A percentile compares a stretch with the other conserved stretches of the same genome.
Conservation (phyloP, 2,888 invertebrate species). For the Blomia tropicalis region DNA sequence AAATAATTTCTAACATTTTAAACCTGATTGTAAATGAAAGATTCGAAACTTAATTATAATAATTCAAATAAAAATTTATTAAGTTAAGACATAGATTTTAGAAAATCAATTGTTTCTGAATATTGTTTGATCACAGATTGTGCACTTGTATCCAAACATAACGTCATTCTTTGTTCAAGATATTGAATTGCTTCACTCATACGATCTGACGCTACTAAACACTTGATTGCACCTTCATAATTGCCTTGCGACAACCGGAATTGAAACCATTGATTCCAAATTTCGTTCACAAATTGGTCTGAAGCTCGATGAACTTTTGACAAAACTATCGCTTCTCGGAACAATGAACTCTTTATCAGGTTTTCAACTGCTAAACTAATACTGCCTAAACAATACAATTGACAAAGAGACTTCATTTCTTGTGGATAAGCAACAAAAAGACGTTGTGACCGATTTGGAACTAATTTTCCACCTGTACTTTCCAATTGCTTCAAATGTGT, state of each 20-base stretch:
- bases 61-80: no score
- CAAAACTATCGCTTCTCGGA: conserved; percentile 19
- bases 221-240: conserved; percentile 21
- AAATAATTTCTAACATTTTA: no score
- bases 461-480: not conserved
- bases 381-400: not conserved
- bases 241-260: not conserved
- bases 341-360: not conserved
- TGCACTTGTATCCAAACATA: conserved; percentile 12
- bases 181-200: conserved; percentile 1
- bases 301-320: not conserved
- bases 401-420: conserved; percentile 13
- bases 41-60: no score
- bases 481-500: not conserved
- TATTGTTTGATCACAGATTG: not conserved
- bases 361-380: conserved; percentile 13
- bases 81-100: no score
- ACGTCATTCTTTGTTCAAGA: not conserved
- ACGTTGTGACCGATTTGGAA: not conserved
- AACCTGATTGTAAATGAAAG: no score
- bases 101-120: not conserved
- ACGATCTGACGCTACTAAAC: conserved; percentile 2
- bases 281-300: not conserved
- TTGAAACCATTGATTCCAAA: not conserved
- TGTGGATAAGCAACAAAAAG: not conserved